phyloP scores from a whole-genome alignment of 2,888 invertebrate species.

The Galeopsomyia nigrocyanea region DNA sequence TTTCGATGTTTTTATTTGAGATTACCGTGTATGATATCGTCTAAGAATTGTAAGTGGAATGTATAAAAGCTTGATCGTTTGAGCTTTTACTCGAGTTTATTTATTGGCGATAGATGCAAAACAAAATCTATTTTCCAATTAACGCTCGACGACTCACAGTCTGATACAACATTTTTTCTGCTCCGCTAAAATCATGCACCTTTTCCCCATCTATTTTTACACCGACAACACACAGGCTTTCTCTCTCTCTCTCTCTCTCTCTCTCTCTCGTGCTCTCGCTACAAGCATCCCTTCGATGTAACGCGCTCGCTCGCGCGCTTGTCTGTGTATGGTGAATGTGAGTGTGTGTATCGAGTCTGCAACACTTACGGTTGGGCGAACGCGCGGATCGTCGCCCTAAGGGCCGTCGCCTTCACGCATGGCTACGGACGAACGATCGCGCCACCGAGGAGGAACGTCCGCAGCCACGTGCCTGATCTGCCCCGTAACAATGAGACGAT shows the following conservation, averaged over 20 bases:
- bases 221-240: constrained; percentile 10
- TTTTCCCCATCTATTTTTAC: constrained; percentile 39
- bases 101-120: too few relatives aligned
- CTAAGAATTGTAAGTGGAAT: too few relatives aligned
- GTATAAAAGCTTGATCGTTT: too few relatives aligned
- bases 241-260: constrained; percentile 35
- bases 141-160: too few relatives aligned
- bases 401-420: constrained; percentile 50
- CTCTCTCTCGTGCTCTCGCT: constrained; percentile 38
- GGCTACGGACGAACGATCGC: constrained; percentile 34
- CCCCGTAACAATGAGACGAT: constrained; percentile 57
- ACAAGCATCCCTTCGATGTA: constrained; percentile 20
- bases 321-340: too few relatives aligned
- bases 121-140: too few relatives aligned
- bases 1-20: too few relatives aligned
- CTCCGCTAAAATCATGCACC: background rate
- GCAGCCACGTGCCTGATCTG: constrained; percentile 62
- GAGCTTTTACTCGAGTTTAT: too few relatives aligned
- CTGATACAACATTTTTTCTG: background rate
- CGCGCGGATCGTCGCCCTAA: constrained; percentile 50
- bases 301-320: background rate
- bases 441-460: constrained; percentile 46
- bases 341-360: constrained; percentile 34
- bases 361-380: constrained; percentile 50
- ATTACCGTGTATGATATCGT: too few relatives aligned